Evolutionary conservation across 2,113 vertebrate species (phyloP).

Genomic region (Sapayoa aenigma): DNA sequence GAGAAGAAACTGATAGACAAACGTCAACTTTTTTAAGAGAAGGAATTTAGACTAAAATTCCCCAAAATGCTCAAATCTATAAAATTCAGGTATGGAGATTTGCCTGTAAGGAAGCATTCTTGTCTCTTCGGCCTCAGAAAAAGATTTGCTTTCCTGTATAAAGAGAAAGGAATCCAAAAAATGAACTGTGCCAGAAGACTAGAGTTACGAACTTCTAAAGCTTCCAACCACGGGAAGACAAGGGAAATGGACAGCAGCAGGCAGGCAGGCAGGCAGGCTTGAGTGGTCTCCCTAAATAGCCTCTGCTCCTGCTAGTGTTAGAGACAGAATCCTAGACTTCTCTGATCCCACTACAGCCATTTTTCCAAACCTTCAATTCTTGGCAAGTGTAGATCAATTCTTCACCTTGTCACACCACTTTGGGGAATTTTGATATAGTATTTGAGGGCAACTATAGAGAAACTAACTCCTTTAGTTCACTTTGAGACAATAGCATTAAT

Average conservation of each 20-base stretch:
- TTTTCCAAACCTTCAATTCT: neutral
- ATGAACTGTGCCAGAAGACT: neutral
- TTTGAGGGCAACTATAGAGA: neutral
- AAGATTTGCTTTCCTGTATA: neutral
- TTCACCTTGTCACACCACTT: neutral
- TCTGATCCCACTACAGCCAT: neutral
- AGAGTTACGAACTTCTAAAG: neutral
- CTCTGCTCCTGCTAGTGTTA: neutral
- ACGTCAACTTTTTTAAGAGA: neutral
- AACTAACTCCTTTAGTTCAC: neutral
- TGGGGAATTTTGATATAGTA: neutral
- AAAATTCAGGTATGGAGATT: neutral
- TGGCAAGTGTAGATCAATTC: neutral
- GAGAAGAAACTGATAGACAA: neutral
- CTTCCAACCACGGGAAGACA: neutral
- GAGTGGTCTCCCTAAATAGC: neutral
- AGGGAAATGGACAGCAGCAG: neutral
- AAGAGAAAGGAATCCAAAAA: neutral
- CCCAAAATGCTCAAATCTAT: no score
- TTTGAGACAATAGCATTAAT: neutral
- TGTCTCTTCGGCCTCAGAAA: neutral
- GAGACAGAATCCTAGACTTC: neutral
- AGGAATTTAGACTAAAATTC: neutral
- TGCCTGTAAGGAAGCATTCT: neutral
- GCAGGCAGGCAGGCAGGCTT: neutral